Evolutionary conservation across 2,888 invertebrate species (phyloP).

Genomic region (Congeria kusceri): DNA sequence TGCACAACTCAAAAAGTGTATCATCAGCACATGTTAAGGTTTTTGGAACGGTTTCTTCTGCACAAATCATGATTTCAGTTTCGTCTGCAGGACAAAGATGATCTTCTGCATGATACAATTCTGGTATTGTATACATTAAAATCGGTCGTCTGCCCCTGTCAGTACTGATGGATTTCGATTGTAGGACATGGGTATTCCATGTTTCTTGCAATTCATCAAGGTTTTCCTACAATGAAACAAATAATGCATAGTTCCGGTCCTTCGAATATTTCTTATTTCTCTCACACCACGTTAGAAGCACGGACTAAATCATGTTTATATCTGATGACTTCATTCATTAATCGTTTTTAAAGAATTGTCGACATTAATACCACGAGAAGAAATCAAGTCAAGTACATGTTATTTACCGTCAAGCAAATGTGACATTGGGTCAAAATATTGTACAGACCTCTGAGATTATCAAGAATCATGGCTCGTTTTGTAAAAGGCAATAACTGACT

Average conservation of each 20-base stretch:
- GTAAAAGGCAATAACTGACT: too few species aligned
- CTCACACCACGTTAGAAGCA: too few species aligned
- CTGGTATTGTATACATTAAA: constrained; percentile 26
- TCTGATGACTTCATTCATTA: too few species aligned
- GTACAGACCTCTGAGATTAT: too few species aligned
- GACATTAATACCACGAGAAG: too few species aligned
- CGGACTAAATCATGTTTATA: too few species aligned
- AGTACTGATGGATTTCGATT: constrained; percentile 9
- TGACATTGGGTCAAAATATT: too few species aligned
- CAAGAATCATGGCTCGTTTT: too few species aligned
- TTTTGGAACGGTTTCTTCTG: constrained; percentile 31
- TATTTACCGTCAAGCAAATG: too few species aligned
- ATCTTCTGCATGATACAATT: constrained; percentile 12
- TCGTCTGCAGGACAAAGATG: constrained; percentile 25
- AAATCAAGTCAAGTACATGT: too few species aligned
- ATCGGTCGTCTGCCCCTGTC: constrained; percentile 19
- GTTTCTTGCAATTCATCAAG: constrained; percentile 25
- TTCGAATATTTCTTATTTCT: too few species aligned
- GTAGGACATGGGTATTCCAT: constrained; percentile 24
- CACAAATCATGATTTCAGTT: constrained; percentile 16
- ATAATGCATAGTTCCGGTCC: not conserved
- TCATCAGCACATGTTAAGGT: constrained; percentile 17
- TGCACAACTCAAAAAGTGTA: constrained; percentile 17
- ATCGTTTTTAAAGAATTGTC: too few species aligned
- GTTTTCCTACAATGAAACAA: constrained; percentile 11